These are phyloP conservation scores for Botia almorhae DNA, from an alignment of 2,797 vertebrate genomes.

Conservation along the genomic window DNA sequence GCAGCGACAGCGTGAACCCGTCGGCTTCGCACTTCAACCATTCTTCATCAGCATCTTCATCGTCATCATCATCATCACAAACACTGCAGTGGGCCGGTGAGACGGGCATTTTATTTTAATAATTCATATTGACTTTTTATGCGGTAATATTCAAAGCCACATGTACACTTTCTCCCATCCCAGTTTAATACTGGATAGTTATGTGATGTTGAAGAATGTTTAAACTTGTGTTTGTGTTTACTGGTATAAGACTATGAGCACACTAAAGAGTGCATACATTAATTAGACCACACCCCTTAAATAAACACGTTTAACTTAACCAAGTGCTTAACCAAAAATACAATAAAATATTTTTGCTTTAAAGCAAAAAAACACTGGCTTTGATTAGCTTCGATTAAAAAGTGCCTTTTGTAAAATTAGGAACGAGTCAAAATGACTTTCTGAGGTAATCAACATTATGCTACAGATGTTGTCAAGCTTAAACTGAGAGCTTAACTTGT, in stretches of 20 bases:
- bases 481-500: neutral
- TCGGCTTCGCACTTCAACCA: constrained; percentile 92
- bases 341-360: neutral
- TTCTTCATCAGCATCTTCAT: constrained; percentile 75
- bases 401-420: no score
- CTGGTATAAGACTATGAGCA: no score
- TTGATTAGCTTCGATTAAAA: no score
- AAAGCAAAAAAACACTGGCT: neutral
- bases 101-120: neutral
- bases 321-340: neutral
- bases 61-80: constrained; percentile 37
- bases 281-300: no score
- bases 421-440: neutral
- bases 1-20: constrained; percentile 96
- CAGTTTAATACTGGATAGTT: no score
- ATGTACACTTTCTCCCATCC: no score
- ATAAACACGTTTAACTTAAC: no score
- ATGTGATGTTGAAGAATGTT: no score
- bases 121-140: no score
- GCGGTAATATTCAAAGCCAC: no score
- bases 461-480: neutral
- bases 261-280: no score
- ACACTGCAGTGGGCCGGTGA: constrained; percentile 25
- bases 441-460: neutral
- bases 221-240: no score